Base-by-base conservation (phyloP, 2,888 invertebrate species). In the Megamerina dolium region DNA sequence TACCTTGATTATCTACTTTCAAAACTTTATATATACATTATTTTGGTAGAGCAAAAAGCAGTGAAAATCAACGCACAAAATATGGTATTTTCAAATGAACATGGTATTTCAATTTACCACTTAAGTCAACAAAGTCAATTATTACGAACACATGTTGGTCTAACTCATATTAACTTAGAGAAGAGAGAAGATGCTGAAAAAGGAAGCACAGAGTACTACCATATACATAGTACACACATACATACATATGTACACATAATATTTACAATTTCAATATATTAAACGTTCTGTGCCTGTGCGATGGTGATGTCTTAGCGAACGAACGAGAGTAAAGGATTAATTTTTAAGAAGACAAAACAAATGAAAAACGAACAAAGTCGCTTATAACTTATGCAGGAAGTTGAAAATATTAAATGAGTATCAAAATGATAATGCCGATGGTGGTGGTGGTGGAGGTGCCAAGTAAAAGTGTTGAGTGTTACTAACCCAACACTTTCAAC, bases 91-190 rank as follows among this genome's bases (percentile, higher is more conserved):
- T n/a, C 31, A 41, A 45, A 45, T 46, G 60, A 65, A 70, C 69
- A 70, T 57, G 64, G 53, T 57, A 68, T 68, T 70, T 70, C 70
- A 70, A 70, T 70, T 68, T 66, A 58, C 61, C 61, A 63, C 65
- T 63, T 63, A 67, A 68, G 65, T 61, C 66, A 66, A 56, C 56
- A 63, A 66, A 65, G 64, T 65, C 64, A 66, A 68, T 67, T 67
- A 68, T 66, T 59, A 38, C 38, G 45, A 41, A 32, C 49, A 46
- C 49, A 49, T 46, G 49, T 34, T 36, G 16, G n/a, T n/a, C 19
- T 10, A 34, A 32, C n/a, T 13, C 26, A 23, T 5, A 30, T 23
- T 10, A 10, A 29, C 27, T 4, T n/a, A 21, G 12, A 31, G 9
- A 27, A 26, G 18, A 13, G 34, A 18, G 29, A 30, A 37, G 29